Percentiles rank a stretch among this genome's conserved stretches.
These are phyloP conservation scores for Drosophila mimica DNA, from an alignment of 2,888 invertebrate species.

Conservation along the genomic window DNA sequence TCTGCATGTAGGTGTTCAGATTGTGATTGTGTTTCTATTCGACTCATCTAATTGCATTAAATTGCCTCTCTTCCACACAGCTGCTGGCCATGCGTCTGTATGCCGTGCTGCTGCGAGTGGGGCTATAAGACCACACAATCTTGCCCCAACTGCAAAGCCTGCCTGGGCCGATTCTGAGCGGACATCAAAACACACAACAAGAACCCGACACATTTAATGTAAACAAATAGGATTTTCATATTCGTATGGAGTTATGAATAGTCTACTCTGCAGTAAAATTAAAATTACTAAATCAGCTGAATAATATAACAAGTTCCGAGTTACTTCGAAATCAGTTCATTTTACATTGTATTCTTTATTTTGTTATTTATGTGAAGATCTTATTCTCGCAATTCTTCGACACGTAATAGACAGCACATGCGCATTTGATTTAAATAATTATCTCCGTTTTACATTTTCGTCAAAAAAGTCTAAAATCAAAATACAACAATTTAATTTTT, in stretches of 20 bases:
- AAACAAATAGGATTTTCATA: constrained; percentile 3
- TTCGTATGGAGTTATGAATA: neutral
- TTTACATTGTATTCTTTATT: neutral
- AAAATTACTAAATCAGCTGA: neutral
- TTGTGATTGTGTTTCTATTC: no score
- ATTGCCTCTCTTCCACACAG: constrained; percentile 19
- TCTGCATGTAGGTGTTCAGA: constrained; percentile 39
- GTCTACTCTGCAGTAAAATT: neutral
- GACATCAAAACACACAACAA: neutral
- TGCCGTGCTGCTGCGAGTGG: constrained; percentile 66
- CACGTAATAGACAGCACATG: neutral
- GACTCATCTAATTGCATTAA: constrained; percentile 1
- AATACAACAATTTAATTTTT: neutral
- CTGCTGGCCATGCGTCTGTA: constrained; percentile 63
- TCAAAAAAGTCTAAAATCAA: neutral
- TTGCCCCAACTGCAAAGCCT: constrained; percentile 67
- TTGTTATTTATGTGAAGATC: no score
- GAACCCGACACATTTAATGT: neutral
- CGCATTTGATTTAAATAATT: neutral
- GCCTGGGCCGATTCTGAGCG: constrained; percentile 48
- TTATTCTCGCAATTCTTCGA: neutral
- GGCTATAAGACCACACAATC: constrained; percentile 52
- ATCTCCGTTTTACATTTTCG: neutral
- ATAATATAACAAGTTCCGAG: neutral
- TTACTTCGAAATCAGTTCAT: neutral